Evolutionary conservation across 2,797 vertebrate species (phyloP).

Genomic region (Phaenicophaeus curvirostris): DNA sequence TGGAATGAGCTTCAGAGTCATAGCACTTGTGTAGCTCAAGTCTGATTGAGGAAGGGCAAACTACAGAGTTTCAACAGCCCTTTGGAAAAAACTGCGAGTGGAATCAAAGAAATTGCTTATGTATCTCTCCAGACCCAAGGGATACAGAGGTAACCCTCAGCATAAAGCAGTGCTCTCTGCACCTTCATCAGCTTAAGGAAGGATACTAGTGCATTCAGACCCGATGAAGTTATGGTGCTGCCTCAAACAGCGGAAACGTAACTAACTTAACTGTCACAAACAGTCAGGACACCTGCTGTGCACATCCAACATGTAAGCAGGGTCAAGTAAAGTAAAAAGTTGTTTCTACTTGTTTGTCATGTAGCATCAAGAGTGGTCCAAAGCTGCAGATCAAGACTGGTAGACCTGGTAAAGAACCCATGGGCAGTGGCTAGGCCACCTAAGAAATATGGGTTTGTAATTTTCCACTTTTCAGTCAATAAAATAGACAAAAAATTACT

Average conservation of each 20-base stretch:
- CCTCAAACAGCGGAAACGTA: accelerated
- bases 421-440: not conserved
- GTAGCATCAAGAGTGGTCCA: not conserved
- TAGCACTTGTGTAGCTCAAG: not conserved
- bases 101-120: not conserved
- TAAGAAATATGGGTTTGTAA: not conserved
- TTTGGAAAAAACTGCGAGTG: not conserved
- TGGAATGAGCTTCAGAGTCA: not conserved
- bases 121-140: accelerated
- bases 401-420: not conserved
- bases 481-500: not conserved
- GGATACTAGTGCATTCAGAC: no score
- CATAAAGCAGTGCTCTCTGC: not conserved
- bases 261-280: not conserved
- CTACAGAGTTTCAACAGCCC: not conserved
- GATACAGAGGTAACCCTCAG: not conserved
- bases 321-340: not conserved
- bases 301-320: accelerated
- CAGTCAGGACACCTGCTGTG: not conserved
- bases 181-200: not conserved
- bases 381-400: not conserved
- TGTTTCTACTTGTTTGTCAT: not conserved
- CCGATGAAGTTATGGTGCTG: not conserved
- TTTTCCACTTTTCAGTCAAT: not conserved
- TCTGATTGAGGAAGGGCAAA: not conserved